Evolutionary conservation across 2,113 vertebrate genomes (phyloP).

Genomic region (Perca flavescens): DNA sequence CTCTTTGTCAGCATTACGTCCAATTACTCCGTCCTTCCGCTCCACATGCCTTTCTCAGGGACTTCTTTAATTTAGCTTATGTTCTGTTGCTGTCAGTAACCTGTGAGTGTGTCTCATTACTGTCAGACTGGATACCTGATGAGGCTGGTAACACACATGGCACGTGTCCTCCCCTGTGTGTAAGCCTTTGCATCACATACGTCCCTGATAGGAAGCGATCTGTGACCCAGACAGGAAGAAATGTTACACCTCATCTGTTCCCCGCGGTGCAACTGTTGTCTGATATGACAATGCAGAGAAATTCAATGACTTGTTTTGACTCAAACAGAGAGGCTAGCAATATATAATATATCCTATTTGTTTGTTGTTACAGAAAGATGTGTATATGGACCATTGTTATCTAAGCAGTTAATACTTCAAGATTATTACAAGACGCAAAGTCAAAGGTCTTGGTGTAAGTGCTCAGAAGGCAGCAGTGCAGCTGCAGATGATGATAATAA

Average conservation of each 20-base stretch:
- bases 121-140: slow-evolving; percentile 48
- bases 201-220: slow-evolving; percentile 15
- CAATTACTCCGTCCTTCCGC: not conserved
- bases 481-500: no score
- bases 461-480: not conserved
- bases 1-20: not conserved
- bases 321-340: not conserved
- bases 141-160: slow-evolving; percentile 19
- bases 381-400: not conserved
- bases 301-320: not conserved
- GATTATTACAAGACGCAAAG: not conserved
- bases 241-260: slow-evolving; percentile 34
- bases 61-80: slow-evolving; percentile 17
- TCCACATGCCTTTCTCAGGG: not conserved
- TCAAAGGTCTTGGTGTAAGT: not conserved
- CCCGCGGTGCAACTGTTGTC: not conserved
- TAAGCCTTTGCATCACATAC: slow-evolving; percentile 11
- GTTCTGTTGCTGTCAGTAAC: slow-evolving; percentile 5
- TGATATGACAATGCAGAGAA: not conserved
- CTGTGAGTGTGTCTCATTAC: slow-evolving; percentile 44
- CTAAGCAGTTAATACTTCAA: not conserved
- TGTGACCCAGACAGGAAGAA: slow-evolving; percentile 26
- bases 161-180: slow-evolving; percentile 2
- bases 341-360: no score
- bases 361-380: not conserved